Conservation (phyloP, 2,888 invertebrate species). For the Synanthedon tipuliformis region DNA sequence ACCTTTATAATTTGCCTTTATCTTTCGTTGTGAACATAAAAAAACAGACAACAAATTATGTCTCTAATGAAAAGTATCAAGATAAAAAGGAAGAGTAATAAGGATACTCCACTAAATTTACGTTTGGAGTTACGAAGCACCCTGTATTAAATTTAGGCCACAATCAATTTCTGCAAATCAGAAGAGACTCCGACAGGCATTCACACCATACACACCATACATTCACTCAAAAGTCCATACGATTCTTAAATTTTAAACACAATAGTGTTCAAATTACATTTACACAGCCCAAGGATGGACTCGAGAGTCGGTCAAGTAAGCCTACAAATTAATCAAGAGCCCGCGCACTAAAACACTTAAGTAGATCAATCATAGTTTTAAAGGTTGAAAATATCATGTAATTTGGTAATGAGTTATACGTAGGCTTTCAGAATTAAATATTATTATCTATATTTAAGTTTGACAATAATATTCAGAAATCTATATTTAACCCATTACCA, state of each 20-base stretch:
- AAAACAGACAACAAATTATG: slow-evolving; percentile 1
- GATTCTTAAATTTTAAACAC: slow-evolving; percentile 2
- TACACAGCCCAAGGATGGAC: slow-evolving; percentile 8
- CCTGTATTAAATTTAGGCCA: slow-evolving; percentile 24
- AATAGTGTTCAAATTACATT: slow-evolving; percentile 4
- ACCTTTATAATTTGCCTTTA: slow-evolving; percentile 27
- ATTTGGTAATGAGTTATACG: too few species aligned
- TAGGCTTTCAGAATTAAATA: too few species aligned
- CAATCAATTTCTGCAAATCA: slow-evolving; percentile 2
- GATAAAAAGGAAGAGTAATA: neutral
- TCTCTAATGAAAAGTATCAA: neutral
- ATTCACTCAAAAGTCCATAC: slow-evolving; percentile 1
- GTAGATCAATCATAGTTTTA: too few species aligned
- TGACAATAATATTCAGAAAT: too few species aligned
- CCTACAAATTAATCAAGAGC: too few species aligned
- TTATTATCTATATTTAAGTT: too few species aligned
- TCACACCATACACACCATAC: neutral
- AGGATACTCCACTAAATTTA: neutral
- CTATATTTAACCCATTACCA: too few species aligned
- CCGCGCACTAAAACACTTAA: too few species aligned
- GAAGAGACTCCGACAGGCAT: neutral
- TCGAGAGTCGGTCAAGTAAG: neutral
- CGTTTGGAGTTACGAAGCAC: slow-evolving; percentile 13
- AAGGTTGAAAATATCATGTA: too few species aligned
- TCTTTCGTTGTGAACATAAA: slow-evolving; percentile 37